Base-by-base conservation (phyloP, 1,140 invertebrate genomes). In the Heliconius himera region DNA sequence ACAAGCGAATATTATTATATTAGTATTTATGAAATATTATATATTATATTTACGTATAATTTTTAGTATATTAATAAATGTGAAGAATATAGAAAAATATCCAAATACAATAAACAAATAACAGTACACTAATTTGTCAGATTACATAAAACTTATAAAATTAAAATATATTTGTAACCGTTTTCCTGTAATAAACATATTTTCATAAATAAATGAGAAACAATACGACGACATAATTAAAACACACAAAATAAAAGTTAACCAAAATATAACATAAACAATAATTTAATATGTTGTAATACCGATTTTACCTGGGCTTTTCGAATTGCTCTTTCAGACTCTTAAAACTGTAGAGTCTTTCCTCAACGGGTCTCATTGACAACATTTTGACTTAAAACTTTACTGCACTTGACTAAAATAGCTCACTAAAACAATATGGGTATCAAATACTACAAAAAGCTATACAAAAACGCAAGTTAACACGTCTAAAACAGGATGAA, bases 291-390 rank as follows among this genome's bases (percentile, higher is more conserved):
- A 29, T 26, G 11, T 26, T 26, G 22, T 22, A 66, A 66, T 16
- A 66, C 60, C 60, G 13, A 66, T 13, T 66, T 88, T 92, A 94
- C 91, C 91, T 94, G 51, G 87, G 81, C 76, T 89, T 80, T 78
- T 94, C 92, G 82, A 94, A 94, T 78, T 89, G 90, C 77, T 93
- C 92, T 81, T 90, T 94, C 3, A 94, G 78, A 77, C 87, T 92
- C 78, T 92, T 92, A 81, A 94, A 94, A 81, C 87, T 92, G 79
- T 84, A 94, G 33, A 93, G 86, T 77, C 92, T 88, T 20, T 91
- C 88, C 8, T 91, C 90, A 18, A 85, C 79, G 8, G 86, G 82
- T 51, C 88, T 86, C 72, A 92, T 76, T 0, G 91, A 91, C 79
- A 94, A 79, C 90, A 93, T 92, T 78, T 86, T 91, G 76, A 77